Evolutionary conservation across 2,113 vertebrate species (phyloP).

Genomic region (Microtus montanus): DNA sequence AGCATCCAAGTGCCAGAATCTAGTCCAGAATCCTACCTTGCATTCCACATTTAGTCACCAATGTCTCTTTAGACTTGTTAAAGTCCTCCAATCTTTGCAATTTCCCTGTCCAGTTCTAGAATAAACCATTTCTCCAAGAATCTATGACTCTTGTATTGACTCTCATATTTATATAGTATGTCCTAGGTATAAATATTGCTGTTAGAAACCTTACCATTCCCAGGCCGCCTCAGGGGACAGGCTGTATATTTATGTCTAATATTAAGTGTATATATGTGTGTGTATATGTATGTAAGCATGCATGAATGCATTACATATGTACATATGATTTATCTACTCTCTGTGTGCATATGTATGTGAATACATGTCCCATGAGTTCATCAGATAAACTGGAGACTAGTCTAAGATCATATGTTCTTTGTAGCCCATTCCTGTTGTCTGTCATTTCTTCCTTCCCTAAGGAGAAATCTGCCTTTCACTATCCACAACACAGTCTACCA

Average conservation of each 20-base stretch:
- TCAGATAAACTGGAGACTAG: background rate
- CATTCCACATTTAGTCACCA: background rate
- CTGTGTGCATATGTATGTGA: background rate
- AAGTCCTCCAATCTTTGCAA: background rate
- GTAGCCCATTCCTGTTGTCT: background rate
- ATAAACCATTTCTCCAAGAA: background rate
- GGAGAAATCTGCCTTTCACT: background rate
- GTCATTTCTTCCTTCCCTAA: background rate
- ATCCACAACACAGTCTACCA: background rate
- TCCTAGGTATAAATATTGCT: background rate
- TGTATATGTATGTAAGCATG: too few species aligned
- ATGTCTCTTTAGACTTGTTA: background rate
- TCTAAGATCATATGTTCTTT: background rate
- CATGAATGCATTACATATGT: too few species aligned
- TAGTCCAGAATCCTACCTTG: background rate
- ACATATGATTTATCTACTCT: background rate
- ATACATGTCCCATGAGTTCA: background rate
- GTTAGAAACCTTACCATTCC: background rate
- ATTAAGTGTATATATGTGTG: background rate
- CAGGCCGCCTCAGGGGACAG: background rate
- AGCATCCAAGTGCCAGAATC: background rate
- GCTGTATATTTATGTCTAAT: background rate
- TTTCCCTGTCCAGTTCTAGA: background rate
- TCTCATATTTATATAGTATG: background rate
- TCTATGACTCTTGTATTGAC: background rate